These are phyloP conservation scores for Anguilla megastoma DNA, from an alignment of 2,797 vertebrate genomes.

Conservation along the genomic window DNA sequence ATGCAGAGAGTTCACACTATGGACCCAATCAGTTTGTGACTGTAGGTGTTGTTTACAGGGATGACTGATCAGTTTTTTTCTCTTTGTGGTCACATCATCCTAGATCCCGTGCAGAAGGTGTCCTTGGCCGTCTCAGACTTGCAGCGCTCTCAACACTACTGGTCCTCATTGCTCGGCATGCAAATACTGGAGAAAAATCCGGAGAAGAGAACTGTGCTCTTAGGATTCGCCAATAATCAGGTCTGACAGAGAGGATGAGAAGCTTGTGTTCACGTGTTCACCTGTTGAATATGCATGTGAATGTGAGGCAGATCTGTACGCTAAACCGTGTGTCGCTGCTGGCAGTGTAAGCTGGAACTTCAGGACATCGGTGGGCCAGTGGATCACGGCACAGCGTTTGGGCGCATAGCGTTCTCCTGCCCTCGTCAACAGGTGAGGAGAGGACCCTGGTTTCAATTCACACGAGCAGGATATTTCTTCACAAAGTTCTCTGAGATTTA, in stretches of 20 bases:
- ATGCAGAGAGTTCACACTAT: neutral
- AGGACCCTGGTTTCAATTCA: neutral
- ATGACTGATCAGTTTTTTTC: neutral
- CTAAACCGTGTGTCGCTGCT: conserved; percentile 13
- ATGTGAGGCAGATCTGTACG: neutral
- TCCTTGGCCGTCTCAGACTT: conserved; percentile 87
- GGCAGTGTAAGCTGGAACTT: conserved; percentile 91
- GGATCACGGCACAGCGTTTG: conserved; percentile 89
- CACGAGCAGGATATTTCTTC: neutral
- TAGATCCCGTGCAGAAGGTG: conserved; percentile 92
- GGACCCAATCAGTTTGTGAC: no score
- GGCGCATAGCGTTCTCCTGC: conserved; percentile 94
- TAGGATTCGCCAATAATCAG: conserved; percentile 87
- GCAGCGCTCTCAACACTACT: conserved; percentile 82
- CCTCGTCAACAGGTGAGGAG: conserved; percentile 82
- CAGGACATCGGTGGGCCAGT: conserved; percentile 69
- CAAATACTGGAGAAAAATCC: conserved; percentile 83
- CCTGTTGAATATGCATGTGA: neutral
- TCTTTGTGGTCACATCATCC: conserved; percentile 2
- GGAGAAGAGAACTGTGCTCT: conserved; percentile 76
- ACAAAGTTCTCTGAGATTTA: neutral
- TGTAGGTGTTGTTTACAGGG: neutral
- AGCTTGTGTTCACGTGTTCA: neutral
- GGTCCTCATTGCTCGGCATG: conserved; percentile 87
- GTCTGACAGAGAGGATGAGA: conserved; percentile 61